Evolutionary conservation across 2,113 vertebrate genomes (phyloP), one percentile per base, ranked within the genome.

Genomic region (Xyliphius kryptos): DNA sequence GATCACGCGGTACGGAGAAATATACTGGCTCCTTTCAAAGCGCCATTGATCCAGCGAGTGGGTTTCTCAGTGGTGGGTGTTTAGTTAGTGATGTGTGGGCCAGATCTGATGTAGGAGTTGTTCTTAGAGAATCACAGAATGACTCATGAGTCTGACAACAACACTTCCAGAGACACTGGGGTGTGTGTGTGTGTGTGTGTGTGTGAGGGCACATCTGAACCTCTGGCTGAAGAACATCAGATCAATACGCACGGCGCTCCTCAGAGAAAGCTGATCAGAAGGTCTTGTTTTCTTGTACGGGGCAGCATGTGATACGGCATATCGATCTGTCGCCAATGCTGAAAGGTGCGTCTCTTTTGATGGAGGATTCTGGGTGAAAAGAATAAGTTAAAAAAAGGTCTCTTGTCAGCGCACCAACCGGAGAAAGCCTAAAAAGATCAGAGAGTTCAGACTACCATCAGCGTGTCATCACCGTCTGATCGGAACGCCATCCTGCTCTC

Each of bases 1-100:
- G 72, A 78, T 79, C 13, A 50, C 16, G 53, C 44, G 37, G 52
- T 53, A 61, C 49, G 49, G 20, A 13, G 15, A 54, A 66, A 68
- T 54, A 61, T 63, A 37, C 64, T 9, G 6, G 61, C 40, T 53
- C n/a, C 15, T 58, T 54, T 57, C 7, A 67, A 56, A 70, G 57
- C 49, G 32, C 9, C 50, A 70, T 63, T 53, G 68, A 64, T 63
- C 55, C n/a, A 16, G 22, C 41, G n/a, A 63, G 50, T 21, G 22
- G 60, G 63, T 68, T 59, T 63, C 44, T 64, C 55, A 55, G 68
- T 22, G 58, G 44, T 56, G n/a, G 40, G 44, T 44, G 43, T 59
- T 41, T 58, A 58, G 46, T 59, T 44, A 20, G 47, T 52, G 37
- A 19, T 60, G 32, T 38, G 36, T 46, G 59, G 38, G 20, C 6